phyloP scores from a whole-genome alignment of 2,797 vertebrate species.

The Ispidina picta region DNA sequence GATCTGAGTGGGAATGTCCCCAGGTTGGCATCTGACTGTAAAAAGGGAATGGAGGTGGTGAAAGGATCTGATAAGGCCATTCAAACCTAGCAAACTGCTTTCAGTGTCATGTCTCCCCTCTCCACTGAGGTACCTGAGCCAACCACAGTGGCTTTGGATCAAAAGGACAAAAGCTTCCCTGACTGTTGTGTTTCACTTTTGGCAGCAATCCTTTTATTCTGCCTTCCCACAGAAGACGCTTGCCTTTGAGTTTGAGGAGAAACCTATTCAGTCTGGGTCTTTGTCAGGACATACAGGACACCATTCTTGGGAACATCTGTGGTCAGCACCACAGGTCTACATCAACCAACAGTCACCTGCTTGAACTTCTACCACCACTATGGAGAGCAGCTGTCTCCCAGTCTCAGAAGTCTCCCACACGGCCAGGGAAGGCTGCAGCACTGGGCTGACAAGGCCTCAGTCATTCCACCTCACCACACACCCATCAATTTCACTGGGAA shows the following conservation, averaged over 20 bases:
- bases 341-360: rapidly evolving
- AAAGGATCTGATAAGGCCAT: neutral
- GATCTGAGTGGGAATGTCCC: neutral
- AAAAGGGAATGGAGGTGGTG: neutral
- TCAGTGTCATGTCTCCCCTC: rapidly evolving
- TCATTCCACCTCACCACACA: rapidly evolving
- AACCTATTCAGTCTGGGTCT: neutral
- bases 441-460: rapidly evolving
- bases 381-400: neutral
- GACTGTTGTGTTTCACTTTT: neutral
- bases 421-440: rapidly evolving
- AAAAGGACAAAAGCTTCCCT: neutral
- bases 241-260: neutral
- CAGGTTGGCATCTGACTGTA: neutral
- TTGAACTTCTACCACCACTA: neutral
- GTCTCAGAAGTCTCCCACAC: neutral
- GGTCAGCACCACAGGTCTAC: rapidly evolving
- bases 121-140: neutral
- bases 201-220: neutral
- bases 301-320: rapidly evolving
- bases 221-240: neutral
- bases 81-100: neutral
- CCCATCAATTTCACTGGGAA: neutral
- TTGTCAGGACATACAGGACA: rapidly evolving
- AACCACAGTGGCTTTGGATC: neutral